Conservation (phyloP, 1,140 invertebrate genomes). For the Plodia interpunctella region DNA sequence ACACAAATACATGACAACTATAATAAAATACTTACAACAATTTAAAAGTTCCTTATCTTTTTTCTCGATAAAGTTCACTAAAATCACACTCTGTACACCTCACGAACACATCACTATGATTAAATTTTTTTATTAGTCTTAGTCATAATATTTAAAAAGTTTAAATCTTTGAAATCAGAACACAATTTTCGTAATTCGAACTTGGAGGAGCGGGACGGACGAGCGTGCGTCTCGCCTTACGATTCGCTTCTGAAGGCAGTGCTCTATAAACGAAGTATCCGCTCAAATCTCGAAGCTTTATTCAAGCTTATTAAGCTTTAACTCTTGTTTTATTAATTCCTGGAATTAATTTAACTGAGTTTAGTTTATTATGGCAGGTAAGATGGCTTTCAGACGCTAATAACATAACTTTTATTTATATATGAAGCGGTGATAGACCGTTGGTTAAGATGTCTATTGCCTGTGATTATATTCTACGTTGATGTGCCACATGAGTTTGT, state of each 20-base stretch:
- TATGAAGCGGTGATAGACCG: no score
- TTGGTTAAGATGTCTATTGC: no score
- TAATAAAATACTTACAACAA: neutral
- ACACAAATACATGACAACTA: no score
- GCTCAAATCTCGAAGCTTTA: neutral
- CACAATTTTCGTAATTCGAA: neutral
- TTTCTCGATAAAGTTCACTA: neutral
- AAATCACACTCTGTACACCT: neutral
- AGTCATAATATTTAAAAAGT: neutral
- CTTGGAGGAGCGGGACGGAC: conserved; percentile 1
- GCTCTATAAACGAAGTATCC: neutral
- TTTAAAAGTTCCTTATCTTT: neutral
- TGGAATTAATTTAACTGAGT: neutral
- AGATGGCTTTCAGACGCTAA: no score
- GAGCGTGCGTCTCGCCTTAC: neutral
- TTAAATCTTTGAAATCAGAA: neutral
- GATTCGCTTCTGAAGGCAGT: neutral
- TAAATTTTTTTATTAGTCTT: neutral
- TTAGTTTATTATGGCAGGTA: no score
- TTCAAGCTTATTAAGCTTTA: neutral
- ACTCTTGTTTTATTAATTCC: neutral
- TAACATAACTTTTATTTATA: no score
- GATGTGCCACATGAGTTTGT: no score
- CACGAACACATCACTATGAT: neutral
- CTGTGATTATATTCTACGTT: no score